Conservation (phyloP, 1,140 invertebrate genomes). For the Microplitis demolitor region DNA sequence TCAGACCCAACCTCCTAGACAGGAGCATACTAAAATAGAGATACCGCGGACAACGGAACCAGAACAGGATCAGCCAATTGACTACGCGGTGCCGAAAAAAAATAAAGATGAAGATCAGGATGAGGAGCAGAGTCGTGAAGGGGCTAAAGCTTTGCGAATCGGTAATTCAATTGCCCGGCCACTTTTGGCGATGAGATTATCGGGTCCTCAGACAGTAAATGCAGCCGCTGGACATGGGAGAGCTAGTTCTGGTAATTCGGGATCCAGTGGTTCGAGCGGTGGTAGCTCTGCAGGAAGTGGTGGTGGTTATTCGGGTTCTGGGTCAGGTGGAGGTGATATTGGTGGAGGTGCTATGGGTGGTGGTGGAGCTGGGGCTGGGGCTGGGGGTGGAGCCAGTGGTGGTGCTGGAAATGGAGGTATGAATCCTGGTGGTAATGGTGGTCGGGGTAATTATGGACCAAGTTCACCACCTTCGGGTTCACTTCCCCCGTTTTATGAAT, state of each 20-base stretch:
- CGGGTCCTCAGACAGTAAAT: slow-evolving; percentile 48
- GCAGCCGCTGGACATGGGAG: slow-evolving; percentile 79
- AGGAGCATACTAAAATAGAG: slow-evolving; percentile 52
- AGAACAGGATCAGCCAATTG: slow-evolving; percentile 78
- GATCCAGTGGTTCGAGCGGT: slow-evolving; percentile 57
- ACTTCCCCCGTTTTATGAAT: slow-evolving; percentile 83
- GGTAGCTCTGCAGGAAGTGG: slow-evolving; percentile 59
- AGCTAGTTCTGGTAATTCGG: slow-evolving; percentile 45
- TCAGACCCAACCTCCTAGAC: slow-evolving; percentile 56
- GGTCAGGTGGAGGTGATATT: slow-evolving; percentile 59
- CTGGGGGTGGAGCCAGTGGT: slow-evolving; percentile 65
- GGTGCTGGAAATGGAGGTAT: slow-evolving; percentile 73
- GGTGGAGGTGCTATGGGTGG: slow-evolving; percentile 63
- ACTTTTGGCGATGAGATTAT: slow-evolving; percentile 52
- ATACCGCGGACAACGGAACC: slow-evolving; percentile 57
- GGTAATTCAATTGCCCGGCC: slow-evolving; percentile 58
- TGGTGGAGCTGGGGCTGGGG: slow-evolving; percentile 42
- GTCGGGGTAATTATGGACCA: slow-evolving; percentile 79
- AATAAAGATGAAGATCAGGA: slow-evolving; percentile 72
- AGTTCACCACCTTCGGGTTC: slow-evolving; percentile 82
- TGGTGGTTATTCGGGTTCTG: slow-evolving; percentile 51
- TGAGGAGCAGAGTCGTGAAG: slow-evolving; percentile 67
- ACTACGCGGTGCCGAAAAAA: slow-evolving; percentile 84
- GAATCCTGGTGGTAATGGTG: slow-evolving; percentile 72
- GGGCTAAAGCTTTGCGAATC: slow-evolving; percentile 64